Evolutionary conservation across 2,888 invertebrate species (phyloP), one percentile per base, ranked within the genome.

Genomic region (Harmothoe impar): DNA sequence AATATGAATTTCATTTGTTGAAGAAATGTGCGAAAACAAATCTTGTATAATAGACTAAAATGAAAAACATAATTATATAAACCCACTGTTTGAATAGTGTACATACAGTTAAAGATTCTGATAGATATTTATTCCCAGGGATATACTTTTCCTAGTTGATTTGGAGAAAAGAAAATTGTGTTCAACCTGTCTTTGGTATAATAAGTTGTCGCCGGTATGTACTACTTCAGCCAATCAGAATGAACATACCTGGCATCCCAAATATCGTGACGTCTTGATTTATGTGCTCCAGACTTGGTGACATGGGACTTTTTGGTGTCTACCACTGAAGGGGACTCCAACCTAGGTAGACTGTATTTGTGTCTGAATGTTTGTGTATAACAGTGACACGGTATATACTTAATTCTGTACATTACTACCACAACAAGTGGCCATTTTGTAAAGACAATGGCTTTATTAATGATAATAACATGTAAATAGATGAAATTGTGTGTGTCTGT

Each of bases 371-470:
- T 84, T 33, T 86, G 56, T 31, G 54, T 86, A 86, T 86, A 86
- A 54, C 52, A 86, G 52, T 86, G 86, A 54, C 86, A 86, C 29
- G 56, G 56, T 86, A 86, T 86, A 86, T 86, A 86, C 56, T 86
- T 86, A 54, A 86, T 86, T 33, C 52, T 56, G 86, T 86, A 54
- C 86, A 86, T 86, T 86, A 54, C 10, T 86, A 54, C n/a, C n/a
- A n/a, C 17, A 86, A 17, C 17, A 86, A 43, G 54, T 23, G 7
- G 29, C 52, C 56, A 54, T 86, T 43, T 56, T 86, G 86, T 56
- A 29, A 54, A 20, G 86, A 54, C 12, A 25, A 31, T 86, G 86
- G 54, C 25, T 25, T 54, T 12, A 31, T 86, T 86, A 31, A 86
- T 86, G 5, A 54, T 15, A 43, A 43, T 56, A 86, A 52, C 25